These are phyloP conservation scores for Brachionus sp. DNA, from an alignment of 1,140 invertebrate genomes.

Conservation along the genomic window DNA sequence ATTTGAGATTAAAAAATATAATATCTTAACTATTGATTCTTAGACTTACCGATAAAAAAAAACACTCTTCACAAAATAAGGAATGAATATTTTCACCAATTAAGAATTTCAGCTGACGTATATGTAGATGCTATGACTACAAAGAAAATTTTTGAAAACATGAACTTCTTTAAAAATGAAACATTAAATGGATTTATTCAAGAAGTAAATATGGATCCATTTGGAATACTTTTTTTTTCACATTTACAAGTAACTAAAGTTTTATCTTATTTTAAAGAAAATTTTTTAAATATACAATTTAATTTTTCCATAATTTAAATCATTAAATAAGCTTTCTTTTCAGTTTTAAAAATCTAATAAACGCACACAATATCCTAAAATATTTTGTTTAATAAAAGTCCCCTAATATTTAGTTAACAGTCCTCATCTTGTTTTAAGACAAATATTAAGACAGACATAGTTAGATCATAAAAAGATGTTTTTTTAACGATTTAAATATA, in stretches of 20 bases:
- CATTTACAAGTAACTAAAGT: not conserved
- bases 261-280: not conserved
- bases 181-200: not conserved
- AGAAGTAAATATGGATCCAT: not conserved
- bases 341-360: no score
- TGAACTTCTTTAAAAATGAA: not conserved
- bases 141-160: not conserved
- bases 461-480: no score
- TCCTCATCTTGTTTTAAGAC: no score
- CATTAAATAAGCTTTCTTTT: no score
- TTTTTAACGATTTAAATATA: no score
- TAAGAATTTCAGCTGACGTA: not conserved
- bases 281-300: not conserved
- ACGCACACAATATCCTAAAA: not conserved
- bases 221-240: not conserved
- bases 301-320: not conserved
- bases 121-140: not conserved
- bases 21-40: no score
- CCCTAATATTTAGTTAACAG: not conserved
- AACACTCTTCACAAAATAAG: not conserved
- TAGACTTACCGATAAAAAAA: not conserved
- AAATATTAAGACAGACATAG: no score
- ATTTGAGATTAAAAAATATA: no score
- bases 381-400: not conserved
- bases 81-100: not conserved